phyloP scores from a whole-genome alignment of 2,888 invertebrate species.

The Erpobdella octoculata region DNA sequence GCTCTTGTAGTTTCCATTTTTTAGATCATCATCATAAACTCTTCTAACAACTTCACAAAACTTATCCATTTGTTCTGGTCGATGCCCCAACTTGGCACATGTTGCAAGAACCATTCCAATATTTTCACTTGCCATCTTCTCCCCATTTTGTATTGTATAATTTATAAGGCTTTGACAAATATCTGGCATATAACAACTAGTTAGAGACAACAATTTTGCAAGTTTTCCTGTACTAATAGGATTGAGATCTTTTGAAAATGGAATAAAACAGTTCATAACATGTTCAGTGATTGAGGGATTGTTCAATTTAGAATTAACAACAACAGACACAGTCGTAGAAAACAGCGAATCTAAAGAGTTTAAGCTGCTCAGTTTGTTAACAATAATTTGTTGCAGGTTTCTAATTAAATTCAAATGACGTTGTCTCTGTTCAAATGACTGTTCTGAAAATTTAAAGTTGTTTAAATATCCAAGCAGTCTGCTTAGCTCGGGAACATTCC shows the following conservation, averaged over 20 bases:
- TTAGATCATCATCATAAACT: not conserved
- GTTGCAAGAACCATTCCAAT: too few relatives aligned
- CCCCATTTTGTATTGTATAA: slow-evolving; percentile 15
- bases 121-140: too few relatives aligned
- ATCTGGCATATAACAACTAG: slow-evolving; percentile 33
- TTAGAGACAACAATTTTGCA: slow-evolving; percentile 17
- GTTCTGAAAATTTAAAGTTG: not conserved
- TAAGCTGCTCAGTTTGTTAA: not conserved
- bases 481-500: not conserved
- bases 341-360: not conserved
- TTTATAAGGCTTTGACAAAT: slow-evolving; percentile 34
- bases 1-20: not conserved
- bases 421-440: not conserved
- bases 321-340: not conserved
- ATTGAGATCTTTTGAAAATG: slow-evolving; percentile 18
- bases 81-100: not conserved
- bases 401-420: not conserved
- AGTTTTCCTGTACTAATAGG: slow-evolving; percentile 18
- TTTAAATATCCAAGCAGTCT: not conserved
- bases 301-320: not conserved
- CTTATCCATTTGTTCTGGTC: slow-evolving; percentile 1
- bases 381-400: not conserved
- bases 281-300: slow-evolving; percentile 26
- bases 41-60: not conserved
- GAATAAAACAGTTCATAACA: slow-evolving; percentile 15